Evolutionary conservation across 1,140 invertebrate genomes (phyloP).

Genomic region (Coptotermes formosanus): DNA sequence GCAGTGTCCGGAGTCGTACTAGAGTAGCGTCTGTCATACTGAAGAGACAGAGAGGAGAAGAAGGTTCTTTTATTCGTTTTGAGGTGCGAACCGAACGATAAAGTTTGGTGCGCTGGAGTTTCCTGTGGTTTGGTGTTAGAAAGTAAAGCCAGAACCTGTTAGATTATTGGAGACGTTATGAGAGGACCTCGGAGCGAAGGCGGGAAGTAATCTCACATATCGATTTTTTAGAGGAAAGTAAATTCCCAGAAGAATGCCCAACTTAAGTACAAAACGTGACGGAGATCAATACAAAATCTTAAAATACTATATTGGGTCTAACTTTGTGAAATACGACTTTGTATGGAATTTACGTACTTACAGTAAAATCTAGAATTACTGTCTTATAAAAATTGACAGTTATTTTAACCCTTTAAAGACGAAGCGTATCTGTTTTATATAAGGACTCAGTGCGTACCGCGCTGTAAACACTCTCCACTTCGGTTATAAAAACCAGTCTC

Average conservation of each 20-base stretch:
- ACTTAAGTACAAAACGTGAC: background rate
- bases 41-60: background rate
- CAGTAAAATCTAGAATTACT: too few species aligned
- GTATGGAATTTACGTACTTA: too few species aligned
- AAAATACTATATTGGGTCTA: too few species aligned
- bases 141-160: background rate
- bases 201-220: background rate
- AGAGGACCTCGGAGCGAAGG: background rate
- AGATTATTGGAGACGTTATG: constrained; percentile 16
- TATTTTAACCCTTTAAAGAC: too few species aligned
- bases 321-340: too few species aligned
- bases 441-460: too few species aligned
- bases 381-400: too few species aligned
- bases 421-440: too few species aligned
- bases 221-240: background rate
- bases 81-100: background rate
- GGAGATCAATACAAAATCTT: background rate
- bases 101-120: background rate
- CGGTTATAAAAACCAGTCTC: too few species aligned
- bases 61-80: background rate
- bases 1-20: background rate
- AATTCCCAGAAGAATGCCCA: background rate
- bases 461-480: too few species aligned
- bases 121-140: background rate
- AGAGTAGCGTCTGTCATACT: background rate